Conservation (phyloP, 2,888 invertebrate species). For the Scaptodrosophila latifasciaeformis region DNA sequence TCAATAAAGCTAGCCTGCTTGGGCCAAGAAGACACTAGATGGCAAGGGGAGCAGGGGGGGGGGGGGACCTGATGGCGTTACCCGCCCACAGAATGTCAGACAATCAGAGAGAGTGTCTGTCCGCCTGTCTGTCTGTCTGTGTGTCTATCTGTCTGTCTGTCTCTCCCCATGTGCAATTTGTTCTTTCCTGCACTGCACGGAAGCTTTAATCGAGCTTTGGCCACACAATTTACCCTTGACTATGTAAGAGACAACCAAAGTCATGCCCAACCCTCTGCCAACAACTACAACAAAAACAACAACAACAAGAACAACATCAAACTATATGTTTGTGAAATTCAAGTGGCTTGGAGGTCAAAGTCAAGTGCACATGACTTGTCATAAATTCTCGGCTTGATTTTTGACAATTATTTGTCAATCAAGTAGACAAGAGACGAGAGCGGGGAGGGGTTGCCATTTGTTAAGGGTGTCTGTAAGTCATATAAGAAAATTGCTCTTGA, state of each 20-base stretch:
- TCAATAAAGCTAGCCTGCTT: too few relatives aligned
- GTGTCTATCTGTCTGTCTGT: too few relatives aligned
- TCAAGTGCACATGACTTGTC: constrained; percentile 43
- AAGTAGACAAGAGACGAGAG: background rate
- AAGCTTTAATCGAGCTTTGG: constrained; percentile 48
- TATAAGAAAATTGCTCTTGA: constrained; percentile 32
- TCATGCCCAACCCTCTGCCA: too few relatives aligned
- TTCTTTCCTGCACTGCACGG: constrained; percentile 36
- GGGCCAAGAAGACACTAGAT: background rate
- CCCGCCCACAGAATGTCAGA: constrained; percentile 34
- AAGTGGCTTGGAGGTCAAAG: constrained; percentile 57
- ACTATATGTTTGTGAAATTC: background rate
- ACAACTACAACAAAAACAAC: too few relatives aligned
- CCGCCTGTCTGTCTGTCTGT: too few relatives aligned
- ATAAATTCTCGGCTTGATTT: constrained; percentile 4
- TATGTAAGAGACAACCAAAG: too few relatives aligned
- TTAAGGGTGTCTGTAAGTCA: constrained; percentile 22
- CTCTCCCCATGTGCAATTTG: too few relatives aligned
- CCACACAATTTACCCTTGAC: too few relatives aligned
- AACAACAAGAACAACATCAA: too few relatives aligned
- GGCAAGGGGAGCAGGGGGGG: background rate
- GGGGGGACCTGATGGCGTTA: background rate
- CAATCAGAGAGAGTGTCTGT: too few relatives aligned
- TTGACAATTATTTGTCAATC: constrained; percentile 25
- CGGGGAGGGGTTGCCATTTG: background rate